Evolutionary conservation across 2,888 invertebrate species (phyloP).

Genomic region (Archips crataeganus): DNA sequence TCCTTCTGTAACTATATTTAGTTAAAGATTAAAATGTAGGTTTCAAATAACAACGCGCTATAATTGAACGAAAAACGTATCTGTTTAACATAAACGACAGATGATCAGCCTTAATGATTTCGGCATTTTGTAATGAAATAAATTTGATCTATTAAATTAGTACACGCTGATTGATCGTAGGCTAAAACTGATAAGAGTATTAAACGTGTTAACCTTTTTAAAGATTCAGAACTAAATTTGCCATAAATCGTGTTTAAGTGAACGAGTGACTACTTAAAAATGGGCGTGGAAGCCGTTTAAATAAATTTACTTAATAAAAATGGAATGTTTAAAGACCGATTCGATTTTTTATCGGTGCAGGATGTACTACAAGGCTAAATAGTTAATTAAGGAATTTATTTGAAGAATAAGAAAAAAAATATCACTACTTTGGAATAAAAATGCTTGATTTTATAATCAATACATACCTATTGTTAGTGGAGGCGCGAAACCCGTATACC

Average conservation of each 20-base stretch:
- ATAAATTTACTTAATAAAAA: background rate
- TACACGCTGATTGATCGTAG: constrained; percentile 6
- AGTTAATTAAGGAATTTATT: background rate
- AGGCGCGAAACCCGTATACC: no score
- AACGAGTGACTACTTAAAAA: background rate
- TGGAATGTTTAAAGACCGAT: background rate
- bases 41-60: background rate
- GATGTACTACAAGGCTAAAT: constrained; percentile 1
- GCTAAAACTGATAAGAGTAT: background rate
- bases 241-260: background rate
- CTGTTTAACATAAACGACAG: constrained; percentile 1
- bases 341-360: background rate
- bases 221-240: constrained; percentile 3
- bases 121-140: constrained; percentile 7
- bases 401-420: background rate
- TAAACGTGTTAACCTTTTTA: constrained; percentile 23
- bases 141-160: constrained; percentile 17
- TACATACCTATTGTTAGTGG: no score
- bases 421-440: background rate
- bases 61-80: background rate
- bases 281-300: background rate
- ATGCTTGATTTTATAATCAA: no score
- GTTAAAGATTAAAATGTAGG: background rate
- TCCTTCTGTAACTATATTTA: background rate
- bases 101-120: constrained; percentile 3